Evolutionary conservation across 1,140 invertebrate genomes (phyloP).

Genomic region (Zaprionus camerounensis): DNA sequence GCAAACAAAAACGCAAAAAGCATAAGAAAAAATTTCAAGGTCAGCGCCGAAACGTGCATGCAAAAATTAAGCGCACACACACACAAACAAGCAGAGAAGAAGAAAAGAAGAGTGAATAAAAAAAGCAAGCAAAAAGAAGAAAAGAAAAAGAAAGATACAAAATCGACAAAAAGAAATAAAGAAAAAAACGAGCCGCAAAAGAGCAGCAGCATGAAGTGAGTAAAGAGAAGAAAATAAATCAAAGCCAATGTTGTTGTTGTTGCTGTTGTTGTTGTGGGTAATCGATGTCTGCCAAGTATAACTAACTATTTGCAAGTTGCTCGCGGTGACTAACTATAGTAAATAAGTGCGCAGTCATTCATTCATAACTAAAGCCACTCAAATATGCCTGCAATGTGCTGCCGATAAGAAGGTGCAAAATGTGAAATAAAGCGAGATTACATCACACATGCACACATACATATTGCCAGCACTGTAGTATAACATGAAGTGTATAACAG

Average conservation of each 20-base stretch:
- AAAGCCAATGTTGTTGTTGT: slow-evolving; percentile 31
- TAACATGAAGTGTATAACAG: slow-evolving; percentile 1
- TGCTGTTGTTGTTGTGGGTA: slow-evolving; percentile 19
- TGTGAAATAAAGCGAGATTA: slow-evolving; percentile 26
- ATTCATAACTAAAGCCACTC: slow-evolving; percentile 19
- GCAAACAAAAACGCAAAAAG: slow-evolving; percentile 60
- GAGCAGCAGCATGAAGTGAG: slow-evolving; percentile 13
- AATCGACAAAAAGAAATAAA: slow-evolving; percentile 4
- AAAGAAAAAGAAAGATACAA: slow-evolving; percentile 25
- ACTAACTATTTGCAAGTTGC: not conserved
- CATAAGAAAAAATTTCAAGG: slow-evolving; percentile 80
- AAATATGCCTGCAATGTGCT: slow-evolving; percentile 10
- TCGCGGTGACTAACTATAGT: slow-evolving; percentile 12
- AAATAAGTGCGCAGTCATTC: slow-evolving; percentile 11
- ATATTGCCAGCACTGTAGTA: slow-evolving; percentile 4
- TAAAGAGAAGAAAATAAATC: slow-evolving; percentile 41
- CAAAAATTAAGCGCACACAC: slow-evolving; percentile 77
- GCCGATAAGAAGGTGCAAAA: slow-evolving; percentile 41
- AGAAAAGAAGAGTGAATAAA: slow-evolving; percentile 52
- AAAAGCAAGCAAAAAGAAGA: slow-evolving; percentile 72
- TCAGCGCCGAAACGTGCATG: slow-evolving; percentile 81
- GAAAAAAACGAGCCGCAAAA: slow-evolving; percentile 8
- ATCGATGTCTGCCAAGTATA: not conserved
- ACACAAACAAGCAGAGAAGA: slow-evolving; percentile 25
- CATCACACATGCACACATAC: slow-evolving; percentile 34